Evolutionary conservation across 2,113 vertebrate genomes (phyloP).

Genomic region (Myotis lucifugus): DNA sequence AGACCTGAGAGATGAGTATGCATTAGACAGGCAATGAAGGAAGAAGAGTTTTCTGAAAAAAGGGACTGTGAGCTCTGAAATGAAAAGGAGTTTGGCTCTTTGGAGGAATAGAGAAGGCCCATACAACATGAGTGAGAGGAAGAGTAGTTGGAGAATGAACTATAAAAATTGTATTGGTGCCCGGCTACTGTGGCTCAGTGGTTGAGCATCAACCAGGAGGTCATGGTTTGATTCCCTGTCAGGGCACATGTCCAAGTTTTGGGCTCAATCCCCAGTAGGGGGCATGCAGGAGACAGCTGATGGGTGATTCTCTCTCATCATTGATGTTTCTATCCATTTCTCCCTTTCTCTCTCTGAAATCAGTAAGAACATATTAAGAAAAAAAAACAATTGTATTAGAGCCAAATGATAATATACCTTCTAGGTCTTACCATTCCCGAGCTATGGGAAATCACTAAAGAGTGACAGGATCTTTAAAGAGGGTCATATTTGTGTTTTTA

Average conservation of each 20-base stretch:
- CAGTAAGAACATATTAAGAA: too few relatives aligned
- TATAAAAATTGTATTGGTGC: not conserved
- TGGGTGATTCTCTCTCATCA: too few relatives aligned
- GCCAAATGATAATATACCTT: not conserved
- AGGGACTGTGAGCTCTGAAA: not conserved
- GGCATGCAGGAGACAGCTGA: too few relatives aligned
- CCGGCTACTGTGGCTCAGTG: too few relatives aligned
- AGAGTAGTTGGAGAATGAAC: not conserved
- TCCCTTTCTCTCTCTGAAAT: too few relatives aligned
- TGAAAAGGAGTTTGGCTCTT: not conserved
- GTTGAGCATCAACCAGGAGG: too few relatives aligned
- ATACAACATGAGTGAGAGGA: not conserved
- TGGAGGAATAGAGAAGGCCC: not conserved
- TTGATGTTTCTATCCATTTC: too few relatives aligned
- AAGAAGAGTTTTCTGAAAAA: slow-evolving; percentile 20
- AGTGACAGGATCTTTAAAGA: not conserved
- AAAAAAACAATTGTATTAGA: not conserved
- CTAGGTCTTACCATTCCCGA: not conserved
- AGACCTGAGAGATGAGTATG: not conserved
- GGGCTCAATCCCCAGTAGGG: too few relatives aligned
- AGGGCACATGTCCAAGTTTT: too few relatives aligned
- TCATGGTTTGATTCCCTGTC: too few relatives aligned
- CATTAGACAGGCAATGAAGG: not conserved
- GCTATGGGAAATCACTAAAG: not conserved
- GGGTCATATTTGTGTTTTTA: not conserved